phyloP scores from a whole-genome alignment of 2,113 vertebrate species.

The Amphiprion ocellaris region DNA sequence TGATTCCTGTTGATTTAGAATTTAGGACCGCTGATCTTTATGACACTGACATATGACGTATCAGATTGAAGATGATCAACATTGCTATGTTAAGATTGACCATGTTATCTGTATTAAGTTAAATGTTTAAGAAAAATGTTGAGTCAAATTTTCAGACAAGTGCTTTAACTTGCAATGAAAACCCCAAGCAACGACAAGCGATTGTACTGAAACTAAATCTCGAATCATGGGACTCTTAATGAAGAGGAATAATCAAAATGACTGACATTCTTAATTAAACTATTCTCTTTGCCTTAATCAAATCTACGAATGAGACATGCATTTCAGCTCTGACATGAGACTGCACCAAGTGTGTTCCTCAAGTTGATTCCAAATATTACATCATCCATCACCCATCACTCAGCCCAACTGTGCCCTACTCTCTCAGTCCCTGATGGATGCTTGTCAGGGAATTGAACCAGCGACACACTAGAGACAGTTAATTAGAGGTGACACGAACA shows the following conservation, averaged over 20 bases:
- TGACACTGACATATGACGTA: neutral
- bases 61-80: conserved; percentile 10
- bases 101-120: no score
- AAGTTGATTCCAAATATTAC: conserved; percentile 68
- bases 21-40: conserved; percentile 6
- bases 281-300: conserved; percentile 77
- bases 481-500: conserved; percentile 80
- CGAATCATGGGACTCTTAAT: conserved; percentile 40
- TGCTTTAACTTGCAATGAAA: conserved; percentile 9
- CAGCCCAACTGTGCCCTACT: conserved; percentile 51
- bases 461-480: conserved; percentile 72
- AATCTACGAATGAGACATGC: conserved; percentile 71
- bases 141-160: conserved; percentile 6
- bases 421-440: conserved; percentile 74
- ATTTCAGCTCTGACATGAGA: conserved; percentile 70
- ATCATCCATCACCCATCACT: conserved; percentile 69
- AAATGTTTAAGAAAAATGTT: neutral
- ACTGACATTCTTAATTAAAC: conserved; percentile 79
- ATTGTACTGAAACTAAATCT: conserved; percentile 23
- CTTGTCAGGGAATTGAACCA: conserved; percentile 78
- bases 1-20: conserved; percentile 5
- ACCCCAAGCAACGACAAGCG: neutral
- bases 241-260: conserved; percentile 65
- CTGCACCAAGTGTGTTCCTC: conserved; percentile 40
- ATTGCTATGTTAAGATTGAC: neutral